These are phyloP conservation scores for Leptopilina drosophilae DNA, from an alignment of 2,888 invertebrate genomes.

Conservation along the genomic window DNA sequence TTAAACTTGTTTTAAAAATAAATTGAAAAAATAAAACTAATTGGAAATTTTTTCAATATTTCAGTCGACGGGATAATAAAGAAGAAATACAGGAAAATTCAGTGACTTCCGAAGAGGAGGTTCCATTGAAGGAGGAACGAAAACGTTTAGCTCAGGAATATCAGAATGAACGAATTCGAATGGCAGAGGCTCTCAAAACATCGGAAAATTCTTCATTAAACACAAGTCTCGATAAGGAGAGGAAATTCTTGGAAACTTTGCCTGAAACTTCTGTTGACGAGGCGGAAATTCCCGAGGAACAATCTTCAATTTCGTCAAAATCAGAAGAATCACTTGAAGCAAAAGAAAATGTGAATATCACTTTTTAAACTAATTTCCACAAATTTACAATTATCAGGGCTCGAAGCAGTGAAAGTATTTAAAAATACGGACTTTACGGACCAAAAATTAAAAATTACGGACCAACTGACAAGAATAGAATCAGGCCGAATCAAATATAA, in stretches of 20 bases:
- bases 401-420: too few relatives aligned
- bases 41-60: constrained; percentile 2
- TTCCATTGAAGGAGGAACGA: constrained; percentile 66
- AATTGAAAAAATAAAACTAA: too few relatives aligned
- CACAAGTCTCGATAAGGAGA: constrained; percentile 56
- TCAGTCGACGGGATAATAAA: neutral
- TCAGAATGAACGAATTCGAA: constrained; percentile 70
- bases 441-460: too few relatives aligned
- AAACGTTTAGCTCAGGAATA: constrained; percentile 72
- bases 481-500: too few relatives aligned
- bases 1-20: too few relatives aligned
- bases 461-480: too few relatives aligned
- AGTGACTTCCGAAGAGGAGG: constrained; percentile 41
- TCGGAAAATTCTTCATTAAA: constrained; percentile 58
- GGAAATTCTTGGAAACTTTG: constrained; percentile 20
- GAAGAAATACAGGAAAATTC: constrained; percentile 30
- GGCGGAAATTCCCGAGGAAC: neutral
- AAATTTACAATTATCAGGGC: too few relatives aligned
- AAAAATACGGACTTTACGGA: too few relatives aligned
- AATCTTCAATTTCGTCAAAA: neutral
- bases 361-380: too few relatives aligned
- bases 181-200: constrained; percentile 70
- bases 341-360: constrained; percentile 55
- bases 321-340: constrained; percentile 57
- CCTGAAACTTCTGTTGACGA: neutral